A percentile compares a stretch with the other conserved stretches of the same genome.
Evolutionary conservation across 2,888 invertebrate genomes (phyloP).

Genomic region (Catocala nupta): DNA sequence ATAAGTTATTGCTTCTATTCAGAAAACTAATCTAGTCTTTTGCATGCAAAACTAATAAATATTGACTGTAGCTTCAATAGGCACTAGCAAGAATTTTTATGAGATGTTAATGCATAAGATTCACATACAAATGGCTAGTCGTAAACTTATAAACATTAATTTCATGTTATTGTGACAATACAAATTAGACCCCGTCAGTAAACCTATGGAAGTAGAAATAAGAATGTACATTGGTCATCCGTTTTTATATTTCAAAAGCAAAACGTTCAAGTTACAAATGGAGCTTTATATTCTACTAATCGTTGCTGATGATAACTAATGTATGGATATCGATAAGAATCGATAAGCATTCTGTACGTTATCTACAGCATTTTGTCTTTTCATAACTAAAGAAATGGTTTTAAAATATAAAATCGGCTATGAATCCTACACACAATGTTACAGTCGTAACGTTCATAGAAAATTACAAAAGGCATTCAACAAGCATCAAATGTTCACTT

Average conservation of each 20-base stretch:
- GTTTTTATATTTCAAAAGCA: neutral
- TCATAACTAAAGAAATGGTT: too few relatives aligned
- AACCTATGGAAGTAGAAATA: constrained; percentile 9
- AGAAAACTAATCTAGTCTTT: constrained; percentile 20
- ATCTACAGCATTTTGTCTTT: too few relatives aligned
- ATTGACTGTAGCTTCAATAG: too few relatives aligned
- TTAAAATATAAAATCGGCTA: constrained; percentile 8
- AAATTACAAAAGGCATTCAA: constrained; percentile 54
- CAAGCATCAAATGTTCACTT: constrained; percentile 41
- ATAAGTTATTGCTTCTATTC: constrained; percentile 1
- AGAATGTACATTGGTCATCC: constrained; percentile 4
- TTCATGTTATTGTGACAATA: constrained; percentile 35
- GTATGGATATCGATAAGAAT: too few relatives aligned
- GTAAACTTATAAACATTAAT: constrained; percentile 22
- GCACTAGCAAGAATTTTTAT: too few relatives aligned
- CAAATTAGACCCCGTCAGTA: constrained; percentile 26
- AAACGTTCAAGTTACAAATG: constrained; percentile 4
- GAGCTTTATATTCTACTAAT: neutral
- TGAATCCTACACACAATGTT: constrained; percentile 21
- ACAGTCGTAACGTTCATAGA: constrained; percentile 36
- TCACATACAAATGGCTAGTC: constrained; percentile 12
- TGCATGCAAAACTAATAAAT: constrained; percentile 20
- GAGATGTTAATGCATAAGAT: neutral
- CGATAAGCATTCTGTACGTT: too few relatives aligned
- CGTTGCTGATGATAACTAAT: too few relatives aligned